phyloP scores from a whole-genome alignment of 2,888 invertebrate genomes.

The Lasioglossum oenotherae region DNA sequence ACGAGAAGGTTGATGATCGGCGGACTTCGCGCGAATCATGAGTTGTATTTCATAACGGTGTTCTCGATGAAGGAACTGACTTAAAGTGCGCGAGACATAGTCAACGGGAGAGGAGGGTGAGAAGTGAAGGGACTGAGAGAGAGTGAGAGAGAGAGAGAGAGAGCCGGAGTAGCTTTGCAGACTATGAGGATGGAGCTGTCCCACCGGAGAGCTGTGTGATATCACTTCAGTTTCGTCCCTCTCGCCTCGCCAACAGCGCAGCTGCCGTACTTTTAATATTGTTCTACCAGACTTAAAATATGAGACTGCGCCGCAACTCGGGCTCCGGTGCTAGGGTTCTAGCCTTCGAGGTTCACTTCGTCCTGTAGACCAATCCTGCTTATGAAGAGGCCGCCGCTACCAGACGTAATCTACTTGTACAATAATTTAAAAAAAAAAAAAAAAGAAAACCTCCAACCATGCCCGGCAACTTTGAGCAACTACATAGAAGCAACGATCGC shows the following conservation, averaged over 20 bases:
- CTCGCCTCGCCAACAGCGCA: slow-evolving; percentile 65
- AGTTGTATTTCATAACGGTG: slow-evolving; percentile 65
- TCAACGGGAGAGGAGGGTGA: slow-evolving; percentile 37
- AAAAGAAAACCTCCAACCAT: background rate
- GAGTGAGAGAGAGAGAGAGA: slow-evolving; percentile 47
- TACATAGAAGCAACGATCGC: slow-evolving; percentile 64
- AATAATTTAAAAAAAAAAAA: slow-evolving; percentile 63
- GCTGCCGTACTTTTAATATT: slow-evolving; percentile 80
- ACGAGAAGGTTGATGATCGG: slow-evolving; percentile 56
- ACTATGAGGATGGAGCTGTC: slow-evolving; percentile 73
- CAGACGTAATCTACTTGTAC: slow-evolving; percentile 67
- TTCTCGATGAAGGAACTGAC: slow-evolving; percentile 46
- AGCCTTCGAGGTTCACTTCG: slow-evolving; percentile 64
- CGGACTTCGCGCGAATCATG: slow-evolving; percentile 44
- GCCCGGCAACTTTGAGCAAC: slow-evolving; percentile 57
- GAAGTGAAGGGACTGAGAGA: slow-evolving; percentile 38
- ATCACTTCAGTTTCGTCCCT: slow-evolving; percentile 65
- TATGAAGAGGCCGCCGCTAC: slow-evolving; percentile 53
- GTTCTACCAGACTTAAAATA: slow-evolving; percentile 78
- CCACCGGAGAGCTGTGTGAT: slow-evolving; percentile 68
- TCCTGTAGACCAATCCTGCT: slow-evolving; percentile 66
- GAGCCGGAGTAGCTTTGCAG: slow-evolving; percentile 61
- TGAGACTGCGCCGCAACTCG: slow-evolving; percentile 76
- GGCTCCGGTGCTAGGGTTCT: slow-evolving; percentile 51
- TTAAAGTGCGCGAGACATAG: slow-evolving; percentile 53